phyloP scores from a whole-genome alignment of 2,797 vertebrate genomes.

The Hirundo rustica region DNA sequence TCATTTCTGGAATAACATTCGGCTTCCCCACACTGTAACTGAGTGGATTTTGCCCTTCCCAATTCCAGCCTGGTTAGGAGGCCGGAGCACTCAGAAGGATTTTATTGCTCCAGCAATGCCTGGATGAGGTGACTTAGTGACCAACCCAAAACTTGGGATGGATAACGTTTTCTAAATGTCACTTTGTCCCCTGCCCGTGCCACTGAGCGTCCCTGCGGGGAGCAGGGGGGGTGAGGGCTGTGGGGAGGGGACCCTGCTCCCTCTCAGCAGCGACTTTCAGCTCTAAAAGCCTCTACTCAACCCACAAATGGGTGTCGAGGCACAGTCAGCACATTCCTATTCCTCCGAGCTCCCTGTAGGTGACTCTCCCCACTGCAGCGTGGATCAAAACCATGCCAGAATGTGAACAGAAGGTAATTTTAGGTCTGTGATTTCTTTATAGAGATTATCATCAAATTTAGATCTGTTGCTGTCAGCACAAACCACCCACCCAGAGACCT shows the following conservation, averaged over 20 bases:
- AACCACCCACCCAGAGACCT: conserved; percentile 21
- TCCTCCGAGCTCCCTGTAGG: neutral
- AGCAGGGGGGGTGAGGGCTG: too few relatives aligned
- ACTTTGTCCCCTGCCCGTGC: neutral
- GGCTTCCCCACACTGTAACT: fast-evolving
- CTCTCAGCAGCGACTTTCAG: neutral
- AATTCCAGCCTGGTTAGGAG: neutral
- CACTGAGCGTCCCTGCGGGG: neutral
- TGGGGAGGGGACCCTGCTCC: neutral
- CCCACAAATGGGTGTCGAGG: neutral
- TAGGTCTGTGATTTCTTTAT: conserved; percentile 1
- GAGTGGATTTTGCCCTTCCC: neutral
- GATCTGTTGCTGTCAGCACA: conserved; percentile 26
- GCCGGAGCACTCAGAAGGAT: neutral
- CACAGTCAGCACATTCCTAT: neutral
- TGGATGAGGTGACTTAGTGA: neutral
- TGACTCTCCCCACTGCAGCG: neutral
- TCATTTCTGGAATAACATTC: neutral
- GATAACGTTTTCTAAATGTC: neutral
- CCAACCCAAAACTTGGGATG: fast-evolving
- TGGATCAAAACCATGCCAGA: neutral
- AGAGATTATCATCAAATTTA: neutral
- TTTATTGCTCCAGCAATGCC: neutral
- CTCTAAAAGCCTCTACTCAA: neutral
- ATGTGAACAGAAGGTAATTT: conserved; percentile 14